phyloP scores from a whole-genome alignment of 2,113 vertebrate genomes.

The Cavia aperea region DNA sequence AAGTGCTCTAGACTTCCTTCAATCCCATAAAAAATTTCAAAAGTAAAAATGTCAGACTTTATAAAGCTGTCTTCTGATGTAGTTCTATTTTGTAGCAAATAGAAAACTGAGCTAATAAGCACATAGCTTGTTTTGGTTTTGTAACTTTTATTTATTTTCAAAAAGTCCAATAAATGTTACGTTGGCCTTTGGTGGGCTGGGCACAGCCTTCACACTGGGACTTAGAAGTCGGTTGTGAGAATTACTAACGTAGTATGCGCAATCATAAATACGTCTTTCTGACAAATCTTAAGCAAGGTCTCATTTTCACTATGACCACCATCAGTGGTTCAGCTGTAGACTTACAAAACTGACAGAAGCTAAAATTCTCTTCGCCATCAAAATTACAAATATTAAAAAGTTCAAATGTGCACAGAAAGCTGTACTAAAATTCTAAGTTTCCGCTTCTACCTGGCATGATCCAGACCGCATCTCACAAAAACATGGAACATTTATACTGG shows the following conservation, averaged over 20 bases:
- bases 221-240: slow-evolving; percentile 17
- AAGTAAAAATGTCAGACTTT: background rate
- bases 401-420: slow-evolving; percentile 60
- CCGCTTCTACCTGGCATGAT: slow-evolving; percentile 48
- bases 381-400: slow-evolving; percentile 65
- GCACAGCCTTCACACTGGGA: background rate
- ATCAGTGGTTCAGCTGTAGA: slow-evolving; percentile 35
- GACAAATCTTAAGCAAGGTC: slow-evolving; percentile 17
- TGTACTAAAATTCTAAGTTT: slow-evolving; percentile 56
- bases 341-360: slow-evolving; percentile 59
- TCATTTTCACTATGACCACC: slow-evolving; percentile 7
- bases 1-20: slow-evolving; percentile 18
- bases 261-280: background rate
- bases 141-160: slow-evolving; percentile 39
- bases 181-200: background rate
- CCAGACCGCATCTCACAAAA: slow-evolving; percentile 59
- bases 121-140: background rate
- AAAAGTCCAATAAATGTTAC: slow-evolving; percentile 19
- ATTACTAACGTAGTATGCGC: slow-evolving; percentile 20
- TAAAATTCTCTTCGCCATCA: slow-evolving; percentile 62
- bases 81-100: slow-evolving; percentile 11
- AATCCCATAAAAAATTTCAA: background rate
- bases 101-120: slow-evolving; percentile 21
- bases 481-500: slow-evolving; percentile 36
- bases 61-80: background rate